These are phyloP conservation scores for Bombus polaris DNA, from an alignment of 1,140 invertebrate genomes.

Conservation along the genomic window DNA sequence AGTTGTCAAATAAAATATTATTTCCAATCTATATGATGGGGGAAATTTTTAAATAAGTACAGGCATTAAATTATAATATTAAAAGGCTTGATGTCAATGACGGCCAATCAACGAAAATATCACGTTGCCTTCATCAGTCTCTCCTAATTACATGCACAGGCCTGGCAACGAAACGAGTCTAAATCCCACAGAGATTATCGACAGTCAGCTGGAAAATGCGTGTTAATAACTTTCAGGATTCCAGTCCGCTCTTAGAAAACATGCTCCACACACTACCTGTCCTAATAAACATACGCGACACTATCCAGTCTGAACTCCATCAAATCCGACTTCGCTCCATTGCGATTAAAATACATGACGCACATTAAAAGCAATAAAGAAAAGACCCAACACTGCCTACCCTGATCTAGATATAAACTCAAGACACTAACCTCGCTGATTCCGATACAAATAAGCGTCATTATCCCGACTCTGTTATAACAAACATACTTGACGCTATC, in stretches of 20 bases:
- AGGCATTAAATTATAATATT: neutral
- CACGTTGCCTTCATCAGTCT: neutral
- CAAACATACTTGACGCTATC: conserved; percentile 16
- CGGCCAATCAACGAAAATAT: neutral
- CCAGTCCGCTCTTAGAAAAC: neutral
- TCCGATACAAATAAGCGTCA: neutral
- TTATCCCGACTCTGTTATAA: neutral
- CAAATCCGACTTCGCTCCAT: neutral
- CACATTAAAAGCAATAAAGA: neutral
- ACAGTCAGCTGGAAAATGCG: neutral
- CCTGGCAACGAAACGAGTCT: neutral
- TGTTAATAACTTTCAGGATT: conserved; percentile 12
- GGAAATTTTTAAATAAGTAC: neutral
- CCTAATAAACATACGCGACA: conserved; percentile 8
- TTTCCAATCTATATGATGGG: neutral
- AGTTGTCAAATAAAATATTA: neutral
- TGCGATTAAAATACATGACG: conserved; percentile 22
- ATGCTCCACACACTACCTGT: neutral
- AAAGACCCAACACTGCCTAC: neutral
- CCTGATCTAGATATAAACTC: conserved; percentile 10
- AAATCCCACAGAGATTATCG: conserved; percentile 5
- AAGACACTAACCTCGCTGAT: neutral
- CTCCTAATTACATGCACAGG: neutral
- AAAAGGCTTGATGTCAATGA: neutral
- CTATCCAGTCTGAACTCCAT: neutral